Percentiles rank a stretch among this genome's conserved stretches.
Evolutionary conservation across 2,113 vertebrate genomes (phyloP).

Genomic region (Hassar affinis): DNA sequence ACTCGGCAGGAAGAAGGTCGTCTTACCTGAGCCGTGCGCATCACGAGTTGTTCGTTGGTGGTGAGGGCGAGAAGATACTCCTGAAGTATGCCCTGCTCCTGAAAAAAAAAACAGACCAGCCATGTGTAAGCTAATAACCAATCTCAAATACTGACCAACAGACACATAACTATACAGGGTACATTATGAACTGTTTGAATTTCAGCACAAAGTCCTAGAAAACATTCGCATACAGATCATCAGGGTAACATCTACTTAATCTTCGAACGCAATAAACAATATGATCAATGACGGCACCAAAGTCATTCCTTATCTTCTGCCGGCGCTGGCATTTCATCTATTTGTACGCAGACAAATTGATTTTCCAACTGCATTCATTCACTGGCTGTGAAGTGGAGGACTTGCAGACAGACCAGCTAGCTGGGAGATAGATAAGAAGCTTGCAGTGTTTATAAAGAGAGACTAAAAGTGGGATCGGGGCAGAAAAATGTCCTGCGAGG

Average conservation of each 20-base stretch:
- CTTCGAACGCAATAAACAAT: not conserved
- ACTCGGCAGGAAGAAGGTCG: not conserved
- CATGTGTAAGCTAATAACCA: not conserved
- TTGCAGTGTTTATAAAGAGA: slow-evolving; percentile 23
- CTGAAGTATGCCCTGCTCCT: slow-evolving; percentile 89
- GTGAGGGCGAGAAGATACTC: slow-evolving; percentile 93
- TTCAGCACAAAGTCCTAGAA: not conserved
- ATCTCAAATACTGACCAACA: not conserved
- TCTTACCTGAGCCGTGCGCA: slow-evolving; percentile 87
- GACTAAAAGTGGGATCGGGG: slow-evolving; percentile 30
- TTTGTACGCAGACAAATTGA: not conserved
- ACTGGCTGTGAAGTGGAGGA: not conserved
- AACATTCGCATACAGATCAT: not conserved
- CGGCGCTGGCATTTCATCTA: not conserved
- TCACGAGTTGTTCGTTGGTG: slow-evolving; percentile 88
- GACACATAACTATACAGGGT: not conserved
- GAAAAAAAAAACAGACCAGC: slow-evolving; percentile 43
- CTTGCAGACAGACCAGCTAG: slow-evolving; percentile 3
- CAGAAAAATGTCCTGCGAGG: slow-evolving; percentile 25
- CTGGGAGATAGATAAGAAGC: slow-evolving; percentile 6
- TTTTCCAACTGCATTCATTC: slow-evolving; percentile 29
- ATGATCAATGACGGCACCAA: not conserved
- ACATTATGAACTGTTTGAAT: not conserved
- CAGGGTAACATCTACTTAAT: not conserved
- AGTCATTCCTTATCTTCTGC: slow-evolving; percentile 1